Base-by-base conservation (phyloP, 2,113 vertebrate species). In the Drymodes brunneopygia region DNA sequence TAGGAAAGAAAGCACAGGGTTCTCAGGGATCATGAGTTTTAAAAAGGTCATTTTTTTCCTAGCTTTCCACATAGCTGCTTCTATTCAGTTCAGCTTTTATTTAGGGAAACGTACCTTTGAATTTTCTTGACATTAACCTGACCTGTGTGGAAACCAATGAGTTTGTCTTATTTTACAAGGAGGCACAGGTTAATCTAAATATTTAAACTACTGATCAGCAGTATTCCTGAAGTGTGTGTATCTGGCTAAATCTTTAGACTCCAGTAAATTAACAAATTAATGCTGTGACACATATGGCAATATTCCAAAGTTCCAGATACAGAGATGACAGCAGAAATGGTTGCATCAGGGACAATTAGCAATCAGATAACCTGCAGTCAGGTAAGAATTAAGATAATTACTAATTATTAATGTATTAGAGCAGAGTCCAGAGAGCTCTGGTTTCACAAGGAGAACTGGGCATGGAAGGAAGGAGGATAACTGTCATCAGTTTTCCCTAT, bases 131-230 rank as follows among this genome's bases (percentile, higher is more conserved):
- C 21, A n/a, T 53, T 60, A 44, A 85, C 53, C 53, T 73, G 70
- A 57, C 29, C 56, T 51, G 9, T 47, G 12, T 67, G 57, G 65
- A 90, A 93, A 70, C 31, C 1, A 2, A 81, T n/a, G 45, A 20
- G 10, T 70, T 87, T 61, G 8, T 42, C n/a, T 70, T 70, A 51
- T 45, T 85, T 79, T 62, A 88, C 24, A 71, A 90, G 51, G 28
- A 62, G 21, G 38, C 35, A 38, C 29, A 38, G 22, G 11, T 62
- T 85, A 71, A 67, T 64, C 61, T 71, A 93, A 95, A 92, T 74
- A 90, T 92, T 96, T 96, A 71, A 90, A 74, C 65, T 51, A 56
- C 74, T 50, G 38, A 85, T 77, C 73, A 74, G 40, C 69, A 92
- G 65, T 15, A 4, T 7, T 79, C 27, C 66, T 60, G 10, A 79